phyloP scores from a whole-genome alignment of 2,888 invertebrate genomes.

The Linnaemya tessellans region DNA sequence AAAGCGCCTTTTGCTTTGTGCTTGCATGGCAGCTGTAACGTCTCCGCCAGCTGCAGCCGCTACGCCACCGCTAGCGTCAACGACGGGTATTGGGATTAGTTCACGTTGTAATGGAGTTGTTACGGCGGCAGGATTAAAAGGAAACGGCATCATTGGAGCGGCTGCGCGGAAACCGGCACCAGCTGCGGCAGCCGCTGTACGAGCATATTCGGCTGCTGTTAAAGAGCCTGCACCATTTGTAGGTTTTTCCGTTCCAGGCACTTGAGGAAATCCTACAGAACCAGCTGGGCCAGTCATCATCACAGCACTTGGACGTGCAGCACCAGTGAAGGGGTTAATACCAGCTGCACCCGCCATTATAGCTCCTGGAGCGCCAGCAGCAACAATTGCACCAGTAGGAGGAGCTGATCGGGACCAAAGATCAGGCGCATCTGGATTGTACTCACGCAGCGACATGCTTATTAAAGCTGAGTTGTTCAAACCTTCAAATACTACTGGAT shows the following conservation, averaged over 20 bases:
- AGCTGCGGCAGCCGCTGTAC: conserved; percentile 76
- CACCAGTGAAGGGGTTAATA: conserved; percentile 81
- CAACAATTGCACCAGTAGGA: conserved; percentile 73
- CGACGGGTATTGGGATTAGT: conserved; percentile 90
- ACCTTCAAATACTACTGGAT: conserved; percentile 97
- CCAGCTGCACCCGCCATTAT: conserved; percentile 75
- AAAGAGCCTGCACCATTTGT: conserved; percentile 75
- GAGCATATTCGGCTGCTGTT: conserved; percentile 77
- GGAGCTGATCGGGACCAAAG: conserved; percentile 84
- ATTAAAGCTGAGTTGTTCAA: conserved; percentile 84
- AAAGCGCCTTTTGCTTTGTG: conserved; percentile 80
- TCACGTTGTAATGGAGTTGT: conserved; percentile 86
- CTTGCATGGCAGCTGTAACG: conserved; percentile 76
- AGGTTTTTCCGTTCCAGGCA: conserved; percentile 70
- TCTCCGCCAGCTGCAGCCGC: conserved; percentile 83
- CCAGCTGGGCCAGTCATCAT: conserved; percentile 75
- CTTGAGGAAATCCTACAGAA: conserved; percentile 72
- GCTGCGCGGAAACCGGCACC: conserved; percentile 78
- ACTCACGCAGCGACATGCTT: conserved; percentile 85
- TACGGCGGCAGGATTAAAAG: conserved; percentile 81
- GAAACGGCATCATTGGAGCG: conserved; percentile 80
- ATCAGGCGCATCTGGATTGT: conserved; percentile 93
- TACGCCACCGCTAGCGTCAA: conserved; percentile 82
- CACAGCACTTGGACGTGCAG: conserved; percentile 78
- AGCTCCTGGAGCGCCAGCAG: conserved; percentile 64